Evolutionary conservation across 92 coral and sea anemone species (phyloP).

Genomic region (Zoanthus gigantus): DNA sequence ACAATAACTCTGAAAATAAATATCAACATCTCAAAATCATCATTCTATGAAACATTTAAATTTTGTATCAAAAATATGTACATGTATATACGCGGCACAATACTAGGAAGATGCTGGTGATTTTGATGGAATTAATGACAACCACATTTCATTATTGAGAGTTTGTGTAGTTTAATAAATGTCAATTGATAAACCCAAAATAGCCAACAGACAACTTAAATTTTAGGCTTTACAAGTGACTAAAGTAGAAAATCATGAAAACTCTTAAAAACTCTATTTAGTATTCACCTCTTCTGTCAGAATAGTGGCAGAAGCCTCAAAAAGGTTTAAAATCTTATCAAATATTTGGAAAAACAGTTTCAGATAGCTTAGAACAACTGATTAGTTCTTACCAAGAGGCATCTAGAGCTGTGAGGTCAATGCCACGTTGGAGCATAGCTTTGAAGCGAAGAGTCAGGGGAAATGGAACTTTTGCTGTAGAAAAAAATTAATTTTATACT

Average conservation of each 20-base stretch:
- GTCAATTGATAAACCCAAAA: no score
- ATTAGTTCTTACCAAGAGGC: conserved; percentile 86
- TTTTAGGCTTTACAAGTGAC: no score
- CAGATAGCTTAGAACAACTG: not conserved
- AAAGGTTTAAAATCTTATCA: not conserved
- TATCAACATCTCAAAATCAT: not conserved
- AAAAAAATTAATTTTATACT: not conserved
- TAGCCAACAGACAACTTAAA: no score
- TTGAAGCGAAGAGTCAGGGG: conserved; percentile 97
- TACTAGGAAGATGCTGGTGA: no score
- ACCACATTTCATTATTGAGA: no score
- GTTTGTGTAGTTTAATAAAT: no score
- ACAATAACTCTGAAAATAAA: not conserved
- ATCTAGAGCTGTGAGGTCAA: conserved; percentile 92
- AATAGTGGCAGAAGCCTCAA: no score
- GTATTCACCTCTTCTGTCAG: no score
- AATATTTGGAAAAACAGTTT: not conserved
- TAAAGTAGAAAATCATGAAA: no score
- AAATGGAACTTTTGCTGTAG: conserved; percentile 95
- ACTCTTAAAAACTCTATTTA: no score
- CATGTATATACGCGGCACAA: no score
- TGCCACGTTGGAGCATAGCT: conserved; percentile 99
- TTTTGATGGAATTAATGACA: no score
- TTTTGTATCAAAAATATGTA: not conserved
- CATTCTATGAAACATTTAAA: not conserved